Conservation (phyloP, 1,140 invertebrate genomes). For the Leptopilina boulardi region DNA sequence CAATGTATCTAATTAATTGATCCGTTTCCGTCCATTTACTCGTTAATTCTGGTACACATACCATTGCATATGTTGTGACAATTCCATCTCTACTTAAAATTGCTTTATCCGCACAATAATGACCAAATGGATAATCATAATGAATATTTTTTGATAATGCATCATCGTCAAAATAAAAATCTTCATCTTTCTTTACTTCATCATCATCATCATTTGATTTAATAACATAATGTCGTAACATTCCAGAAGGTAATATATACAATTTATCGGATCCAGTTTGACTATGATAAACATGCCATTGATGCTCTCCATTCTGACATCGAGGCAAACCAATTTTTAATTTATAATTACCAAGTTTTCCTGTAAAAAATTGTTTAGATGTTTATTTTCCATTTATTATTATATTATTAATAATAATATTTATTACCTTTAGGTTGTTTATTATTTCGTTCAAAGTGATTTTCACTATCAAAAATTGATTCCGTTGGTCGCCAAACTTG, state of each 20-base stretch:
- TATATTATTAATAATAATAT: not conserved
- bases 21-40: constrained; percentile 82
- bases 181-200: constrained; percentile 72
- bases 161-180: constrained; percentile 66
- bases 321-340: constrained; percentile 80
- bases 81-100: constrained; percentile 64
- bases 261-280: constrained; percentile 78
- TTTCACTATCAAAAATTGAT: constrained; percentile 49
- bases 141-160: constrained; percentile 71
- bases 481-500: constrained; percentile 64
- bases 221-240: constrained; percentile 82
- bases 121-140: constrained; percentile 83
- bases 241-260: constrained; percentile 81
- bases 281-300: constrained; percentile 85
- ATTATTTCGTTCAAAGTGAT: constrained; percentile 26
- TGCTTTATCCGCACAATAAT: constrained; percentile 89
- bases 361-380: not conserved
- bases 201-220: constrained; percentile 63
- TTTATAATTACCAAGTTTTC: constrained; percentile 54
- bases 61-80: constrained; percentile 81
- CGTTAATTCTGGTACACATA: constrained; percentile 84
- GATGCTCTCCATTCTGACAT: constrained; percentile 81
- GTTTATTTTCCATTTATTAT: not conserved
- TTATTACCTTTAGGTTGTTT: constrained; percentile 29
- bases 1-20: constrained; percentile 83